Base-by-base conservation (phyloP, 2,113 vertebrate species). In the Bufo gargarizans region DNA sequence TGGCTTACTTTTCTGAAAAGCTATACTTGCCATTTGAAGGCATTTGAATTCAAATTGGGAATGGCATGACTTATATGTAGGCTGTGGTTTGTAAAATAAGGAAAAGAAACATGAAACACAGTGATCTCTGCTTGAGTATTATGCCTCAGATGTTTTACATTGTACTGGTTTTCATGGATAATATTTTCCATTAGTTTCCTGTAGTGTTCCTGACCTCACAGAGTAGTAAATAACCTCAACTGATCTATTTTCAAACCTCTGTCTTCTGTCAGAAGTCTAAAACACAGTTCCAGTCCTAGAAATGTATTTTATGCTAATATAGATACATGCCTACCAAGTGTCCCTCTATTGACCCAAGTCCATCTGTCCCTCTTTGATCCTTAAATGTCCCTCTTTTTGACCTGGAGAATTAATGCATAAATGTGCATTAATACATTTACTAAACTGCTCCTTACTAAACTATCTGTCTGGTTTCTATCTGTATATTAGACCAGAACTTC, bases 151-250 rank as follows among this genome's bases (percentile, higher is more conserved):
- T 82, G 77, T 58, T 87, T 81, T 88, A 72, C 86, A 88, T 82
- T 74, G 43, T 63, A 61, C 77, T 71, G 77, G 61, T 87, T 88
- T 33, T 82, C 74, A 72, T 80, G 78, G 67, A 61, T 82, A 72
- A 67, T 88, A 76, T 88, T 88, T 87, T 82, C 79, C 79, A 82
- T 82, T 81, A 87, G 65, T 82, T 80, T 82, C 53, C 86, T 49
- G 50, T 50, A 81, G 43, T 87, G 65, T 43, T 81, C 71, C 19
- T 87, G 86, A 87, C 86, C 77, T 71, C 71, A 74, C 65, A 4
- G 69, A 82, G 86, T 72, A 87, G 67, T 56, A 81, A 87, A 87
- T 74, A 80, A 87, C 86, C 17, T 72, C 17, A 50, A n/a, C 61
- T 87, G 77, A 76, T 49, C 11, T 72, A 56, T 85, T 76, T 76